Evolutionary conservation across 2,888 invertebrate species (phyloP).

Genomic region (Oscheius onirici): DNA sequence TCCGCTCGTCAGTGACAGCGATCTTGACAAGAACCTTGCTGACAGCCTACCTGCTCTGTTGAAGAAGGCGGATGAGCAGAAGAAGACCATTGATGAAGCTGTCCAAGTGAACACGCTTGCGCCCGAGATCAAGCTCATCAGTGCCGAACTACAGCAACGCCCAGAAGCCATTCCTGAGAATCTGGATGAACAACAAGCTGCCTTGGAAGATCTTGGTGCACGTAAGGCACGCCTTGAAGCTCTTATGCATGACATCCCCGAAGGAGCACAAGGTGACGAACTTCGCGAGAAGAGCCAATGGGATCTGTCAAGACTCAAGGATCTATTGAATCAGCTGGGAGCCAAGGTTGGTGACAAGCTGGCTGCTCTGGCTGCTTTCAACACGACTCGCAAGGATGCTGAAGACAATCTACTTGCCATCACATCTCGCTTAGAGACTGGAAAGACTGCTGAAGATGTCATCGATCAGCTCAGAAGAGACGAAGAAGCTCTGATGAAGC

Average conservation of each 20-base stretch:
- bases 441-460: slow-evolving; percentile 38
- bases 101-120: slow-evolving; percentile 43
- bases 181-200: slow-evolving; percentile 48
- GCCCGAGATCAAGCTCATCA: slow-evolving; percentile 45
- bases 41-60: slow-evolving; percentile 16
- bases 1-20: slow-evolving; percentile 35
- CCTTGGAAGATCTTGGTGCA: slow-evolving; percentile 47
- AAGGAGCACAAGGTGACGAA: slow-evolving; percentile 43
- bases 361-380: slow-evolving; percentile 55
- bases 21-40: slow-evolving; percentile 39
- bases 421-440: slow-evolving; percentile 30
- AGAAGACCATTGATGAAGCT: slow-evolving; percentile 37
- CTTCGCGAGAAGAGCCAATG: slow-evolving; percentile 50
- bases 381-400: slow-evolving; percentile 50
- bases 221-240: slow-evolving; percentile 46
- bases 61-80: slow-evolving; percentile 34
- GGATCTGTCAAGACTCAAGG: slow-evolving; percentile 53
- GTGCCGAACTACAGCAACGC: slow-evolving; percentile 42
- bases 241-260: slow-evolving; percentile 42
- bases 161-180: slow-evolving; percentile 39
- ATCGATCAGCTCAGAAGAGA: slow-evolving; percentile 42
- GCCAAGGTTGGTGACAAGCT: slow-evolving; percentile 53
- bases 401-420: slow-evolving; percentile 49
- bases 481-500: slow-evolving; percentile 37
- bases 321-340: slow-evolving; percentile 46